These are phyloP conservation scores for Triplophysa tibetana DNA, from an alignment of 2,113 vertebrate species.

Conservation along the genomic window DNA sequence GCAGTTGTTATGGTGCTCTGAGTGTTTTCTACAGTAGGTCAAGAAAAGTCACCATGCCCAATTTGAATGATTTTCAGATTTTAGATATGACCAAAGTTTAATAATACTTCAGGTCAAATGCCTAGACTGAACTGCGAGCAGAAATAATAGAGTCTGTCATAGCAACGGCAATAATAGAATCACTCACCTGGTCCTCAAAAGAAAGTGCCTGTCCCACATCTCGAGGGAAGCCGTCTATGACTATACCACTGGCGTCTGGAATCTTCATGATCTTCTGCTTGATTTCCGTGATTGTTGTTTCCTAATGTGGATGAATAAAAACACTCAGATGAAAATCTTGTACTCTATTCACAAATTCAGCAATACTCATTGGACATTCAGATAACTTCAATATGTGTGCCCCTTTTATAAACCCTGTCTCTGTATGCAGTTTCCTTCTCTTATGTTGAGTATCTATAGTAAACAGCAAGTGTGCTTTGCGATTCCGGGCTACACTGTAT, in stretches of 20 bases:
- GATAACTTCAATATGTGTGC: not conserved
- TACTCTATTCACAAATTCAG: too few species aligned
- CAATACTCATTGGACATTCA: not conserved
- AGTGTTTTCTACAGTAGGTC: too few species aligned
- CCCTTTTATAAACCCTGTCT: not conserved
- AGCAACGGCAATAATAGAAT: not conserved
- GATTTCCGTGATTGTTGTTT: conserved; percentile 99
- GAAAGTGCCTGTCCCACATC: conserved; percentile 95
- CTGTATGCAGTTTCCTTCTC: not conserved
- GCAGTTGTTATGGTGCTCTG: not conserved
- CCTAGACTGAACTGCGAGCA: not conserved
- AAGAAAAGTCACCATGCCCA: too few species aligned
- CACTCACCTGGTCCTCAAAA: conserved; percentile 96
- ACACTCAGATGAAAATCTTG: not conserved
- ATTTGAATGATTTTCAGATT: too few species aligned
- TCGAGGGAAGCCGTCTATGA: conserved; percentile 96
- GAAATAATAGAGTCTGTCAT: not conserved
- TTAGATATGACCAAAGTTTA: too few species aligned
- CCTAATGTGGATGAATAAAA: conserved; percentile 69
- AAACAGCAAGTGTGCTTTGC: conserved; percentile 4
- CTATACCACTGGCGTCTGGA: conserved; percentile 90
- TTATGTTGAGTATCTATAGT: not conserved
- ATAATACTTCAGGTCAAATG: not conserved
- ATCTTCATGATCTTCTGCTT: conserved; percentile 98
- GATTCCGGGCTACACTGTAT: not conserved